Conservation (phyloP, 1,140 invertebrate species). For the Panagrolaimus sp. region DNA sequence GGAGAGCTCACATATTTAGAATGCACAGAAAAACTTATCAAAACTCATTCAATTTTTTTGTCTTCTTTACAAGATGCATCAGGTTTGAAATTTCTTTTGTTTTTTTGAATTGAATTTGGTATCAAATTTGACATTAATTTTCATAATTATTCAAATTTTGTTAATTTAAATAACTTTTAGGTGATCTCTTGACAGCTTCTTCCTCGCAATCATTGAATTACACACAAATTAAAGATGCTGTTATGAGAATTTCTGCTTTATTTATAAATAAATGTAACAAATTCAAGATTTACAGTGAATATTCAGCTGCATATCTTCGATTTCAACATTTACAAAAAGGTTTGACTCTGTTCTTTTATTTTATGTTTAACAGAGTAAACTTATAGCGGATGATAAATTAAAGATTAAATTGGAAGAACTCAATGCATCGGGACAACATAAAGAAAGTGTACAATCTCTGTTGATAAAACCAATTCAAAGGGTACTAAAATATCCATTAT, state of each 20-base stretch:
- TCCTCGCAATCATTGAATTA: conserved; percentile 28
- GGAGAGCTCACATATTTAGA: conserved; percentile 38
- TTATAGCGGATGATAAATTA: conserved; percentile 85
- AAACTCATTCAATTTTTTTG: conserved; percentile 53
- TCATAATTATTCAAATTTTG: not conserved
- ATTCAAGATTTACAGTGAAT: conserved; percentile 96
- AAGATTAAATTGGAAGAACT: conserved; percentile 86
- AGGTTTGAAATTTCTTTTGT: conserved; percentile 27
- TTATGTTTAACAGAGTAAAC: conserved; percentile 19
- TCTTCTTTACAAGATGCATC: conserved; percentile 51
- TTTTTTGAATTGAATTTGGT: conserved; percentile 8
- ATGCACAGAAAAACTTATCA: conserved; percentile 39
- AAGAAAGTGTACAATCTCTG: conserved; percentile 92
- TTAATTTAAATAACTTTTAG: not conserved
- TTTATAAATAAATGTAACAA: conserved; percentile 96
- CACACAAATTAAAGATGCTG: conserved; percentile 74
- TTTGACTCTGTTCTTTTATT: conserved; percentile 65
- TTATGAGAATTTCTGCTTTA: conserved; percentile 90
- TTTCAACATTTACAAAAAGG: conserved; percentile 94
- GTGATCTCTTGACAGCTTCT: conserved; percentile 5
- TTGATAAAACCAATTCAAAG: conserved; percentile 97
- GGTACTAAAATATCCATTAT: conserved; percentile 91
- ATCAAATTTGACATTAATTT: not conserved
- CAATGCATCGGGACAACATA: conserved; percentile 91
- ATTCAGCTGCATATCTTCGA: conserved; percentile 96